Conservation (phyloP, 1,140 invertebrate genomes). For the Euwallacea similis region DNA sequence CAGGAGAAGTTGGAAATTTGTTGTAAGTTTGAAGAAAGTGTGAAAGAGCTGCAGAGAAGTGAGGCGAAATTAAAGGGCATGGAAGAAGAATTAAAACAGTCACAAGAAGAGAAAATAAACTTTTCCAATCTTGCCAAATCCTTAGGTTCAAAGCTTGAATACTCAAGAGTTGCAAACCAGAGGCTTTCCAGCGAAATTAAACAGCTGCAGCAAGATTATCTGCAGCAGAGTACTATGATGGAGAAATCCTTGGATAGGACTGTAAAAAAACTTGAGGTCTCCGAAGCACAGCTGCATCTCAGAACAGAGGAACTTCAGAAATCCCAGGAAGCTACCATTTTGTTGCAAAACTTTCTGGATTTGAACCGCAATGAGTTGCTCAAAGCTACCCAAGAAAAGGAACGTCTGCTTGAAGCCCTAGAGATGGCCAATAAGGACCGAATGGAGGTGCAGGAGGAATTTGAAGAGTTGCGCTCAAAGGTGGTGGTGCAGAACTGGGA, state of each 20-base stretch:
- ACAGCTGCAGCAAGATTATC: not conserved
- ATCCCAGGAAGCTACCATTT: constrained; percentile 27
- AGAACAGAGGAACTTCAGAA: constrained; percentile 13
- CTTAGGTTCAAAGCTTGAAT: not conserved
- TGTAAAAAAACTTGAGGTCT: constrained; percentile 15
- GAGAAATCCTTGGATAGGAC: constrained; percentile 10
- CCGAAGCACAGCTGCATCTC: constrained; percentile 10
- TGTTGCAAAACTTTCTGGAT: constrained; percentile 36
- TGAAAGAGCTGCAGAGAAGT: constrained; percentile 2
- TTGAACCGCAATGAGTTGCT: constrained; percentile 28
- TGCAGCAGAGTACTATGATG: not conserved
- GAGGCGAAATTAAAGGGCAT: constrained; percentile 5
- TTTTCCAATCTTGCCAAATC: no score
- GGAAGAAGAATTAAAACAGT: not conserved
- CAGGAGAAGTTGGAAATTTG: constrained; percentile 4
- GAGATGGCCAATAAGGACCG: constrained; percentile 37
- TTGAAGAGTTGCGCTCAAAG: not conserved
- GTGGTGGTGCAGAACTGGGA: not conserved
- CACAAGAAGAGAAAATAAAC: not conserved
- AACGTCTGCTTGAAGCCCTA: constrained; percentile 33
- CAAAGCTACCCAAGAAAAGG: constrained; percentile 35
- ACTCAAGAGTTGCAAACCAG: not conserved
- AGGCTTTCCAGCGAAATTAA: constrained; percentile 7
- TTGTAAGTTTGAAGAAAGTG: constrained; percentile 9
- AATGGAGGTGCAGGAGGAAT: not conserved